Conservation (phyloP, 1,140 invertebrate species). For the Drosophila oshimai region DNA sequence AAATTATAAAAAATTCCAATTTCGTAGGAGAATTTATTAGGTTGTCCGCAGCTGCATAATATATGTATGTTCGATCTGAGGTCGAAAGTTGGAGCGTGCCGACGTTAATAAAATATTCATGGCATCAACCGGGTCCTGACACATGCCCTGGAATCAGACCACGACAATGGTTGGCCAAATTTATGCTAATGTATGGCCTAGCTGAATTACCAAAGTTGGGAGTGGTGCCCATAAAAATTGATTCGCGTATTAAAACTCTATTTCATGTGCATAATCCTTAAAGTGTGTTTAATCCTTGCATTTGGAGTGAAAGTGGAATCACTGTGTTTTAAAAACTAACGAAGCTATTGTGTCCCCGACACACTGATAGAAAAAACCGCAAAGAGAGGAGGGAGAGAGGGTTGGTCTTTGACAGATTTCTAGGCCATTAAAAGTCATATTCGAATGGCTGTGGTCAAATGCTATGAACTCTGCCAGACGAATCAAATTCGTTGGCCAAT, state of each 20-base stretch:
- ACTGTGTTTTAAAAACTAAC: conserved; percentile 57
- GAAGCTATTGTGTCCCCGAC: conserved; percentile 50
- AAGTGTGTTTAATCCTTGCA: conserved; percentile 18
- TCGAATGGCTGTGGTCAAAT: conserved; percentile 29
- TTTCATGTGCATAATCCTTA: conserved; percentile 20
- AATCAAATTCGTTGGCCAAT: conserved; percentile 49
- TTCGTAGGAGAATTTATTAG: not conserved
- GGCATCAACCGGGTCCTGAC: conserved; percentile 47
- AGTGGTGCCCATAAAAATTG: conserved; percentile 12
- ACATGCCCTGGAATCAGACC: conserved; percentile 33
- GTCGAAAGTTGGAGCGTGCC: conserved; percentile 48
- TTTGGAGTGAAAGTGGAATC: conserved; percentile 4
- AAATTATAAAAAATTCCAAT: no score
- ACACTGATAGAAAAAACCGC: not conserved
- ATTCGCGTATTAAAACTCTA: conserved; percentile 38
- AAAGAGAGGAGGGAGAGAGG: not conserved
- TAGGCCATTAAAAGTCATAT: conserved; percentile 37
- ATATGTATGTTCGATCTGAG: not conserved
- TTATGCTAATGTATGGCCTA: conserved; percentile 40
- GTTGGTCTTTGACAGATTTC: conserved; percentile 1
- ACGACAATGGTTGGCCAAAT: conserved; percentile 34
- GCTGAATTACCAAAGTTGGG: conserved; percentile 27
- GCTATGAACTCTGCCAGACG: conserved; percentile 17
- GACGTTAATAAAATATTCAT: conserved; percentile 65
- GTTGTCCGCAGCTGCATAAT: not conserved